phyloP scores from a whole-genome alignment of 2,797 vertebrate genomes.

The Neosalanx taihuensis region DNA sequence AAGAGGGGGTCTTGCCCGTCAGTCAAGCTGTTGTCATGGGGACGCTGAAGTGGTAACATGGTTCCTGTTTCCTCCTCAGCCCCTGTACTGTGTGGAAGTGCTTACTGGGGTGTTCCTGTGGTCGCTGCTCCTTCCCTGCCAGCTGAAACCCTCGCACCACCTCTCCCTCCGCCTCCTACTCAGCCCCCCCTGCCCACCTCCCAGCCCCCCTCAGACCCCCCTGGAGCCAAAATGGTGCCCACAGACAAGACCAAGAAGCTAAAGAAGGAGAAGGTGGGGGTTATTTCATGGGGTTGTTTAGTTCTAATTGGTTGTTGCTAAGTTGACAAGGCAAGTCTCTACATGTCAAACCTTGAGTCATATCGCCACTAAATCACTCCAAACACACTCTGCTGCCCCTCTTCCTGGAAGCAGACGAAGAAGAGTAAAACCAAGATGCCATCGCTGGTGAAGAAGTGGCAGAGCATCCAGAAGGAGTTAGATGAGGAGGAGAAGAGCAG shows the following conservation, averaged over 20 bases:
- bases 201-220: slow-evolving; percentile 63
- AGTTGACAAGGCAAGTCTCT: not conserved
- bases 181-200: slow-evolving; percentile 71
- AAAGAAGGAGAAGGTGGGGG: slow-evolving; percentile 87
- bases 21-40: not conserved
- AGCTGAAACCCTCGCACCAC: slow-evolving; percentile 73
- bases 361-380: not conserved
- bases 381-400: not conserved
- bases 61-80: slow-evolving; percentile 42
- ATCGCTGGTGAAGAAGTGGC: slow-evolving; percentile 96
- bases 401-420: slow-evolving; percentile 72
- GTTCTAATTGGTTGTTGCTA: not conserved
- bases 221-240: slow-evolving; percentile 62
- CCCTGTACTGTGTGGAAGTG: slow-evolving; percentile 61
- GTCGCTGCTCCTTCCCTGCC: slow-evolving; percentile 72
- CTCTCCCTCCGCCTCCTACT: slow-evolving; percentile 51
- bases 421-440: slow-evolving; percentile 98
- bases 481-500: slow-evolving; percentile 97
- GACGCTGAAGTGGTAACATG: not conserved
- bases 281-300: not conserved
- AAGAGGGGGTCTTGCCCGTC: not conserved
- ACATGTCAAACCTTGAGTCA: not conserved
- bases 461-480: slow-evolving; percentile 95
- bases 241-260: slow-evolving; percentile 85
- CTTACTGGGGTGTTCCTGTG: slow-evolving; percentile 78